These are phyloP conservation scores for Anoncus sp. DNA, from an alignment of 2,888 invertebrate species.

Conservation along the genomic window DNA sequence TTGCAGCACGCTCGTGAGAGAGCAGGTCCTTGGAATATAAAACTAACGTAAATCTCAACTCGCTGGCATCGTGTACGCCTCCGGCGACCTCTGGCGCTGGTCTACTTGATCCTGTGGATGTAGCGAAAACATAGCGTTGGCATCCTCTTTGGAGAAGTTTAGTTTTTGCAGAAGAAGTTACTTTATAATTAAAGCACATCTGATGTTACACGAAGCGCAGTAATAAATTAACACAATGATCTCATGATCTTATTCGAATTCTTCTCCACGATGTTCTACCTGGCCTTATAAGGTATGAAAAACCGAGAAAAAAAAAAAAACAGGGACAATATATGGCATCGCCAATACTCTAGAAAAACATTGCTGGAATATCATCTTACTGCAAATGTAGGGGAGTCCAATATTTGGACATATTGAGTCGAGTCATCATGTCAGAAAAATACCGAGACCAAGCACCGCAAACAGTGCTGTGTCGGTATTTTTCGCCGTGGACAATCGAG, in stretches of 20 bases:
- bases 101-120: conserved; percentile 46
- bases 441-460: too few relatives aligned
- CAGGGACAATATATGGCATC: neutral
- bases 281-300: neutral
- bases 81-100: conserved; percentile 26
- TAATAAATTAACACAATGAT: conserved; percentile 5
- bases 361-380: conserved; percentile 17
- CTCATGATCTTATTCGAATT: conserved; percentile 6
- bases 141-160: neutral
- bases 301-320: conserved; percentile 22
- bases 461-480: conserved; percentile 30
- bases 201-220: neutral
- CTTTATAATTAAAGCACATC: conserved; percentile 63
- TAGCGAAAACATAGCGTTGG: conserved; percentile 13
- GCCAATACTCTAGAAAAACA: conserved; percentile 44
- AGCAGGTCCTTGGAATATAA: conserved; percentile 75
- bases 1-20: conserved; percentile 58
- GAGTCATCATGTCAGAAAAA: conserved; percentile 75
- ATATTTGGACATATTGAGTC: conserved; percentile 80
- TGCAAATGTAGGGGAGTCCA: conserved; percentile 66
- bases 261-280: neutral
- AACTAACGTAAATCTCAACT: conserved; percentile 80
- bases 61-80: conserved; percentile 50
- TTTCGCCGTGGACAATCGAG: conserved; percentile 37
- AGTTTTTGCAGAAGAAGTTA: conserved; percentile 26